phyloP scores from a whole-genome alignment of 2,888 invertebrate genomes.

The Colostygia pectinataria region DNA sequence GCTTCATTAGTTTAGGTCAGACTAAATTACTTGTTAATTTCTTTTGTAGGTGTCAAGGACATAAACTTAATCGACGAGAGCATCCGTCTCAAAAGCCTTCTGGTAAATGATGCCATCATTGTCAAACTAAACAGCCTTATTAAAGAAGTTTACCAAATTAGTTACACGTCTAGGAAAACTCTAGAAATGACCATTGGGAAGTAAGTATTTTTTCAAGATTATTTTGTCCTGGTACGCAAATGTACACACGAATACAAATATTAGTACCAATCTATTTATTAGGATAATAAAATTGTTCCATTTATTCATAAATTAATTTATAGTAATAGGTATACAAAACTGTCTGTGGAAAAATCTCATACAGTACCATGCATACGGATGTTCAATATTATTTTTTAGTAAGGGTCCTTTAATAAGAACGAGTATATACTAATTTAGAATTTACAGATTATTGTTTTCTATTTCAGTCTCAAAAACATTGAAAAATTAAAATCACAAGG shows the following conservation, averaged over 20 bases:
- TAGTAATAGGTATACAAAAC: no score
- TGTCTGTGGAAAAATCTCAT: no score
- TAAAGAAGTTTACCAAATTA: slow-evolving; percentile 34
- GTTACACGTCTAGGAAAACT: slow-evolving; percentile 33
- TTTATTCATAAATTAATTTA: no score
- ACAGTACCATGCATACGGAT: no score
- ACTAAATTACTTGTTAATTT: no score
- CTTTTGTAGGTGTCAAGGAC: slow-evolving; percentile 34
- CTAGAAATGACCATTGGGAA: slow-evolving; percentile 34
- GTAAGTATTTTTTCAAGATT: slow-evolving; percentile 56
- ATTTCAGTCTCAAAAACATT: slow-evolving; percentile 28
- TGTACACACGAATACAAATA: no score
- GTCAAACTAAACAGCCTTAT: slow-evolving; percentile 40
- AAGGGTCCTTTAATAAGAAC: background rate
- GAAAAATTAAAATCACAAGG: background rate
- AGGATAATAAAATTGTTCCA: no score
- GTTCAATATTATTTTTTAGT: no score
- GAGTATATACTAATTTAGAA: background rate
- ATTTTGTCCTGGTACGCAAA: no score
- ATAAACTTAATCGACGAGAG: slow-evolving; percentile 35
- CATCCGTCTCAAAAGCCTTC: slow-evolving; percentile 33
- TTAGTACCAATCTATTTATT: no score
- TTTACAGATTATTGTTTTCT: background rate
- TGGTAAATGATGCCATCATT: slow-evolving; percentile 29
- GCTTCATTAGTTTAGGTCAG: no score